Evolutionary conservation across 2,797 vertebrate genomes (phyloP), one percentile per base, ranked within the genome.

Genomic region (Manis crassicaudata): DNA sequence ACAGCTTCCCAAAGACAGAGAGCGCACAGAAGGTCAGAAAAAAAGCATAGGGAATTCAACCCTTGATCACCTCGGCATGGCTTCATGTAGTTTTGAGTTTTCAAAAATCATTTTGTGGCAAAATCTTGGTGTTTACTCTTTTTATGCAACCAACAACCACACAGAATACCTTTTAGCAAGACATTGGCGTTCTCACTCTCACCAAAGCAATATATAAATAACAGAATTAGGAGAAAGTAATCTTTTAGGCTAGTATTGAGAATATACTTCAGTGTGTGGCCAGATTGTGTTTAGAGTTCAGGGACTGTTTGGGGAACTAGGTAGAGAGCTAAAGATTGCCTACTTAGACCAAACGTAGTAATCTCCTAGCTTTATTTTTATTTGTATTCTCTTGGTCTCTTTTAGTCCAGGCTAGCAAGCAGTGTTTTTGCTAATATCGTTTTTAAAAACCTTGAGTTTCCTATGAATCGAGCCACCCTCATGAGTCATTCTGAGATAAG

Each of bases 1-100:
- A 54, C 67, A 89, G 29, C 37, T 52, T 12, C 21, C 98, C 43
- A 18, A 94, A 72, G 76, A 90, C 72, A 80, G 92, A 96, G 43
- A 84, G 2, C 0, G 10, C 87, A 93, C 84, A 95, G 77, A 79
- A 72, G n/a, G 0, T 63, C 5, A 43, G 43, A 80, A 46, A 27
- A 35, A 11, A 90, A 35, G 92, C 95, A 92, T 13, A 97, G 96
- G 83, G 79, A 87, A 54, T 20, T 60, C 23, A 20, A 1, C 7
- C 20, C 10, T 56, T 14, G 20, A 27, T 40, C 29, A 21, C 17
- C 43, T 73, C 4, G n/a, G 29, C 20, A 14, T 65, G 70, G 17
- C 35, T 76, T 77, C 58, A 43, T 32, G 0, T 46, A 25, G 46
- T 60, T 11, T 73, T 73, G 29, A 56, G 35, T 35, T 35, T 35